These are phyloP conservation scores for Axis porcinus DNA, from an alignment of 2,113 vertebrate genomes.

Conservation along the genomic window DNA sequence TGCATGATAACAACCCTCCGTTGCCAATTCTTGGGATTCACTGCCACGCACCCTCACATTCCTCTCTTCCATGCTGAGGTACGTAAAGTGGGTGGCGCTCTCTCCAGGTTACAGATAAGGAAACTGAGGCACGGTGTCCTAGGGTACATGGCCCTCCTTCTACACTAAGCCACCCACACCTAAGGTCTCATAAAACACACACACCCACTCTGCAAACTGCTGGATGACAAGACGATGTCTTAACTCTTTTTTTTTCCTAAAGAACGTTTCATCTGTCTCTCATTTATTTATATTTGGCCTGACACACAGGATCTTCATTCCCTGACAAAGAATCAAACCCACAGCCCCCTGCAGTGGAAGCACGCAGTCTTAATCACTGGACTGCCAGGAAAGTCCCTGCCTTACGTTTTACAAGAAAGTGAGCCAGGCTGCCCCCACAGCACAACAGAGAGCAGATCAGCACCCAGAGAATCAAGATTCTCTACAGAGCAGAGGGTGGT, in stretches of 20 bases:
- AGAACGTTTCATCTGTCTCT: neutral
- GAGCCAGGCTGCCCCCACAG: neutral
- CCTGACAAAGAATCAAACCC: neutral
- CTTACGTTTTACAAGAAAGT: neutral
- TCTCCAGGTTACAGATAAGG: neutral
- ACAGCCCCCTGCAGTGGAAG: neutral
- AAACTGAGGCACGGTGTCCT: neutral
- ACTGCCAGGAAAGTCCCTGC: neutral
- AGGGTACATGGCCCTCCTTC: neutral
- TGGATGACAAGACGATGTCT: rapidly evolving
- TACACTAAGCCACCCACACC: neutral
- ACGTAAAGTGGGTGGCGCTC: too few species aligned
- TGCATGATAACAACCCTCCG: neutral
- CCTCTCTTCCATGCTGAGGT: neutral
- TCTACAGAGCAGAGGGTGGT: neutral
- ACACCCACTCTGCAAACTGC: neutral
- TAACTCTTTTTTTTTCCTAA: neutral
- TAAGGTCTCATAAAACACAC: neutral
- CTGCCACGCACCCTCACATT: neutral
- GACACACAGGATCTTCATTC: neutral
- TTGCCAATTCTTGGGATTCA: neutral
- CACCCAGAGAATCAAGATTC: rapidly evolving
- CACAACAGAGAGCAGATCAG: neutral
- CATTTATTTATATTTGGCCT: neutral
- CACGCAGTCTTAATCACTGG: neutral